Conservation (phyloP, 2,113 vertebrate genomes). For the Gobius niger region DNA sequence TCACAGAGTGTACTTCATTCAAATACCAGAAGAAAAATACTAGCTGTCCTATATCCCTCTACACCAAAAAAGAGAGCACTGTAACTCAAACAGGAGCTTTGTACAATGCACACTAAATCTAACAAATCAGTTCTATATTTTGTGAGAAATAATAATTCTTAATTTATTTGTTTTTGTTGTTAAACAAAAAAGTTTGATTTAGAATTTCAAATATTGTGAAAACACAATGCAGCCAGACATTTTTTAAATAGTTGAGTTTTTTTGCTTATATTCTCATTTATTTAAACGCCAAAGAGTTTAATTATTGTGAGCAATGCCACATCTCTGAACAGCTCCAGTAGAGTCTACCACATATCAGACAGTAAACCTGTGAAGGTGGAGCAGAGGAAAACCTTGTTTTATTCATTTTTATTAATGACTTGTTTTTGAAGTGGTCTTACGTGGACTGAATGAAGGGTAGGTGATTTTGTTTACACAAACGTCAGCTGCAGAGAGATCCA, state of each 20-base stretch:
- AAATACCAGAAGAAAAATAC: neutral
- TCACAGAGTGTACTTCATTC: neutral
- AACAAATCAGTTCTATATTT: neutral
- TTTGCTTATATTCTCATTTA: constrained; percentile 1
- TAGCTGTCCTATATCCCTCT: neutral
- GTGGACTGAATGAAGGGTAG: constrained; percentile 36
- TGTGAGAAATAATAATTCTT: neutral
- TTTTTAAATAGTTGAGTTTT: constrained; percentile 5
- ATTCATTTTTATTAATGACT: neutral
- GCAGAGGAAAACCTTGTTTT: constrained; percentile 28
- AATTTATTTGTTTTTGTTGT: constrained; percentile 27
- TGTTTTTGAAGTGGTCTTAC: constrained; percentile 27
- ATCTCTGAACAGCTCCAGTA: constrained; percentile 21
- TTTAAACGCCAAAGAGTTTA: constrained; percentile 74
- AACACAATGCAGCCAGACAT: neutral
- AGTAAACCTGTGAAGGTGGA: constrained; percentile 22
- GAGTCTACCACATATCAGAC: constrained; percentile 29
- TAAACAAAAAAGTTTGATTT: neutral
- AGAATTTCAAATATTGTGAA: neutral
- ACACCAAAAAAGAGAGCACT: neutral
- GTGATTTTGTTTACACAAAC: constrained; percentile 73
- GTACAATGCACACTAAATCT: constrained; percentile 4
- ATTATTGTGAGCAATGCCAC: constrained; percentile 57
- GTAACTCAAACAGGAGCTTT: neutral
- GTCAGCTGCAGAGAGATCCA: constrained; percentile 41